Conservation (phyloP, 92 coral and sea anemone species). For the Metridium senile region DNA sequence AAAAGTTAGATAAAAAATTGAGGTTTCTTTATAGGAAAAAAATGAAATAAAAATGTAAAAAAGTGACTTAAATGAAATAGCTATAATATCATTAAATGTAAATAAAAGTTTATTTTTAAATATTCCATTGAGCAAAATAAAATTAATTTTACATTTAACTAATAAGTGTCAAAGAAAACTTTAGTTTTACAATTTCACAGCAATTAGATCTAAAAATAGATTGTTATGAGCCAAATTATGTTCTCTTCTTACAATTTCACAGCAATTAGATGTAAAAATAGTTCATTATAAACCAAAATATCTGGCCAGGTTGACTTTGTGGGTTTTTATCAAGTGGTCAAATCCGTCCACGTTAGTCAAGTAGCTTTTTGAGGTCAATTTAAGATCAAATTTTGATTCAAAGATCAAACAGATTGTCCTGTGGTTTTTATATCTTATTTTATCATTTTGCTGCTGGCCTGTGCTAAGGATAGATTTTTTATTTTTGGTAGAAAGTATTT, state of each 20-base stretch:
- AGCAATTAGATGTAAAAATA: neutral
- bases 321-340: neutral
- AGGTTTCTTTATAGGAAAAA: no score
- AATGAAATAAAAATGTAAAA: no score
- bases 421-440: neutral
- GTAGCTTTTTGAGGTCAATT: neutral
- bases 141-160: no score
- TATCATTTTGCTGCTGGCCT: neutral
- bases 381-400: neutral
- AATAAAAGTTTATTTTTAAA: no score
- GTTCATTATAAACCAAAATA: no score
- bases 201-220: neutral
- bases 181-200: neutral
- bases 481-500: no score
- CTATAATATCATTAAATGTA: no score
- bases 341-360: neutral
- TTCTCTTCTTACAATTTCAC: neutral
- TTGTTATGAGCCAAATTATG: neutral
- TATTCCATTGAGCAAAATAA: no score
- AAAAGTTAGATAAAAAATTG: no score
- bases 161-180: no score
- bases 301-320: neutral
- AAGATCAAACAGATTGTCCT: neutral
- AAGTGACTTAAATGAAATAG: no score
- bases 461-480: no score